Evolutionary conservation across 2,113 vertebrate genomes (phyloP), one percentile per base, ranked within the genome.

Genomic region (Pholis gunnellus): DNA sequence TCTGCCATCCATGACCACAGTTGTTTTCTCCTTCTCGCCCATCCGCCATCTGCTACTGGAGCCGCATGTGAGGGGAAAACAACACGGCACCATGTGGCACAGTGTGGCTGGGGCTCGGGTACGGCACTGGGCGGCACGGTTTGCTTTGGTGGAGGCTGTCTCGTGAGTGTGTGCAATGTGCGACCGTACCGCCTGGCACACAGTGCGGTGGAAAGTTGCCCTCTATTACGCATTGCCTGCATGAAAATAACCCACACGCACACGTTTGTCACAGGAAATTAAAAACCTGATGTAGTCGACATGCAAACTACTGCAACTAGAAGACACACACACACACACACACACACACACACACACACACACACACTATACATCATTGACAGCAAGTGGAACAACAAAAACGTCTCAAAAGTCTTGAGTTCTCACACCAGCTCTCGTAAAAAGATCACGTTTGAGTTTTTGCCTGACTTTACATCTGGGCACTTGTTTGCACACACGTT

Each of bases 31-130:
- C 83, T 78, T 66, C 68, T 85, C 72, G 67, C 85, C 85, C 82
- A 48, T 86, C 36, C 1, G 36, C 94, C 94, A 95, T 94, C 94
- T 94, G 94, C 88, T 94, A 1, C 83, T 13, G 65, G 78, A 81
- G 88, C 84, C 38, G 78, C 57, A 69, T 81, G 89, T 78, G 76
- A 83, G 67, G 84, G 76, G 83, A 72, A 77, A 88, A 81, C 77
- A 87, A 85, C 91, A 82, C 54, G 72, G 88, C 85, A 88, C 78
- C 89, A 79, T 90, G 87, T 85, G 88, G 84, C 84, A 88, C 78
- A 68, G 68, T 66, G 63, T 70, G 68, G 86, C 66, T n/a, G 60
- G 38, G 69, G 79, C 71, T 71, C 36, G 50, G 44, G 74, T 75
- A 9, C 13, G 80, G 71, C 73, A 9, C 82, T 60, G 85, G 48